Base-by-base conservation (phyloP, 2,888 invertebrate species). In the Dryobota labecula region DNA sequence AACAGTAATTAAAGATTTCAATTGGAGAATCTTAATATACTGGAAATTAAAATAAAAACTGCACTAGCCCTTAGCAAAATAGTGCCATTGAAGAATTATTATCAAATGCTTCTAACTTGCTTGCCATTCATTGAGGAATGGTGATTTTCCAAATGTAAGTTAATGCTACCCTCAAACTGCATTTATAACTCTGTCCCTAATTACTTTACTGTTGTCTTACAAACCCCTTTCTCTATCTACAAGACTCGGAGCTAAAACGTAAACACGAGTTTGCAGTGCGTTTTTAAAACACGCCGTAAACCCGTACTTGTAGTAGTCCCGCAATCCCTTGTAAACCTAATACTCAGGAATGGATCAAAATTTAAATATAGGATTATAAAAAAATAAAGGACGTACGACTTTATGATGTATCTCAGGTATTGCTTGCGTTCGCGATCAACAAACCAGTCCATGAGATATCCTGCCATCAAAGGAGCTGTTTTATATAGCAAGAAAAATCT, bases 371-470 rank as follows among this genome's bases (percentile, higher is more conserved):
- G 24, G 62, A 72, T 70, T 71, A 74, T 70, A 72, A 73, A 72
- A 81, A 76, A 82, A 80, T 78, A 87, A 87, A 84, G 94, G 97
- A 99, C 99, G 96, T 98, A 99, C 99, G 99, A 98, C 97, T 99
- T 99, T 85, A 99, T 97, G 94, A 99, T 98, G 92, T 97, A 97
- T 95, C 98, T 99, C 90, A 99, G 96, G 89, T 99, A 99, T 87
- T 96, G 96, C 95, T 98, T 99, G 90, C 99, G 97, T 94, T 99
- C 99, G 90, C 99, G 97, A 84, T 99, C 98, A 91, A 99, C 97
- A 97, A 99, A 99, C 99, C 99, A 99, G 96, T 99, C 99, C 96
- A 99, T 98, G 84, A 99, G 97, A 95, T 98, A 99, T 72, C 98
- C 98, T 58, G 99, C 98, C 99, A 99, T 99, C 90, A 98, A 97